Evolutionary conservation across 2,888 invertebrate genomes (phyloP).

Genomic region (Nomada flava): DNA sequence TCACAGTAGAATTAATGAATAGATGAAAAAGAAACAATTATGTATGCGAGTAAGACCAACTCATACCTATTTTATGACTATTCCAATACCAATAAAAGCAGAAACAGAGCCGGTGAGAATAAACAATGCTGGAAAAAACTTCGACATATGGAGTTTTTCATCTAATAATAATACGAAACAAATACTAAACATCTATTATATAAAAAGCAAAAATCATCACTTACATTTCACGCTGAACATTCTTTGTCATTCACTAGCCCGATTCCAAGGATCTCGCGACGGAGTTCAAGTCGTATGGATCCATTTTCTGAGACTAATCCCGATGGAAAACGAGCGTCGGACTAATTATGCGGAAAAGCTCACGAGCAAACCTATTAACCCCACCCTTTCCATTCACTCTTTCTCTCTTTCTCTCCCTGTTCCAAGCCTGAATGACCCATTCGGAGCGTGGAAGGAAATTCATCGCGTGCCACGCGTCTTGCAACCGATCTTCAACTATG

Average conservation of each 20-base stretch:
- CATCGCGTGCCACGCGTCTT: conserved; percentile 41
- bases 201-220: neutral
- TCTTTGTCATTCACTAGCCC: neutral
- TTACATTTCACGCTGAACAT: neutral
- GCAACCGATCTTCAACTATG: conserved; percentile 33
- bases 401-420: neutral
- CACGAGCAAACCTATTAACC: neutral
- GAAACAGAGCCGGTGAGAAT: neutral
- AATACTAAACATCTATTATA: neutral
- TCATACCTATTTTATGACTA: conserved; percentile 12
- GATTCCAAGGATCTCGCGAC: neutral
- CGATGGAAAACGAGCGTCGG: conserved; percentile 31
- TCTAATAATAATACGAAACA: neutral
- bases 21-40: neutral
- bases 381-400: neutral
- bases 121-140: conserved; percentile 18
- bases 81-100: neutral
- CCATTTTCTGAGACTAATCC: conserved; percentile 9
- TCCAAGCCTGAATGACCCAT: conserved; percentile 20
- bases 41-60: neutral
- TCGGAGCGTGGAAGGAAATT: conserved; percentile 30
- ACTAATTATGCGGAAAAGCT: conserved; percentile 41
- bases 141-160: too few relatives aligned
- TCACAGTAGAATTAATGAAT: neutral
- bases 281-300: neutral